A percentile compares a stretch with the other conserved stretches of the same genome.
phyloP scores from a whole-genome alignment of 2,113 vertebrate genomes.

The Antennarius striatus region DNA sequence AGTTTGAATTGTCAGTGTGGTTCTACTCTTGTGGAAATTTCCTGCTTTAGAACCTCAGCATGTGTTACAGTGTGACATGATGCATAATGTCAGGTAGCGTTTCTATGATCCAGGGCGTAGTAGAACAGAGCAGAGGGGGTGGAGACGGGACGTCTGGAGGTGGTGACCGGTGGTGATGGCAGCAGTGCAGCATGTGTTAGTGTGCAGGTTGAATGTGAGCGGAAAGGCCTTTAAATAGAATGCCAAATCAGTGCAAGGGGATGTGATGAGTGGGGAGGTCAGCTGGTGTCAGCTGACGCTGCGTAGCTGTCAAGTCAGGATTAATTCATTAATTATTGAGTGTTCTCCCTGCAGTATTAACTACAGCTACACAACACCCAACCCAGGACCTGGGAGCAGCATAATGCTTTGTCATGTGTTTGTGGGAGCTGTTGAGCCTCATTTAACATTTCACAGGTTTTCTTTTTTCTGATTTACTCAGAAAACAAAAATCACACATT shows the following conservation, averaged over 20 bases:
- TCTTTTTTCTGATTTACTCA: background rate
- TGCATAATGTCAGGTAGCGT: constrained; percentile 11
- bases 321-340: constrained; percentile 13
- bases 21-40: background rate
- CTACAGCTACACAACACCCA: constrained; percentile 21
- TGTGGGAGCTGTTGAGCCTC: no score
- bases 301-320: constrained; percentile 34
- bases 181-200: constrained; percentile 28
- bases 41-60: constrained; percentile 9
- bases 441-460: no score
- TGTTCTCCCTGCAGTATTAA: background rate
- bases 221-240: constrained; percentile 50
- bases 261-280: constrained; percentile 12
- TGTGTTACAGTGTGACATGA: constrained; percentile 4
- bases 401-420: background rate
- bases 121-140: constrained; percentile 23
- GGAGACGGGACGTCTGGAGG: constrained; percentile 4
- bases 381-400: constrained; percentile 1
- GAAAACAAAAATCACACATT: background rate
- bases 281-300: constrained; percentile 36
- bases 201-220: constrained; percentile 12
- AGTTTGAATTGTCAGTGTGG: background rate
- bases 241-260: constrained; percentile 8
- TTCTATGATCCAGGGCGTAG: constrained; percentile 11
- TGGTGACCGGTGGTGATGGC: background rate